Percentiles rank a stretch among this genome's conserved stretches.
These are phyloP conservation scores for Parasteatoda tepidariorum DNA, from an alignment of 1,140 invertebrate genomes.

Conservation along the genomic window DNA sequence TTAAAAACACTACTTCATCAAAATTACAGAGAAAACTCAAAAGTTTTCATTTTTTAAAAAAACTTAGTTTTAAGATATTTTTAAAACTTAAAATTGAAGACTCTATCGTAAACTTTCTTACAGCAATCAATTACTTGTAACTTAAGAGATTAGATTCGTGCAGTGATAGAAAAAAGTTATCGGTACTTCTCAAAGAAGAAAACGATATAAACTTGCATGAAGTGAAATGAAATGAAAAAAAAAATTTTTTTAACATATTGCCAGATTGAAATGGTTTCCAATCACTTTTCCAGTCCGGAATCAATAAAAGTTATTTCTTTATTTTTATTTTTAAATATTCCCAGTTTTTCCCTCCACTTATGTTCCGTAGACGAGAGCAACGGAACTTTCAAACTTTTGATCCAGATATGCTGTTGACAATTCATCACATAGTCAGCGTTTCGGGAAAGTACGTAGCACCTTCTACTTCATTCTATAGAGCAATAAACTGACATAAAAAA, in stretches of 20 bases:
- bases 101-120: not conserved
- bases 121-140: not conserved
- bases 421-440: conserved; percentile 46
- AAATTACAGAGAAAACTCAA: not conserved
- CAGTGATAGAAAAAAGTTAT: not conserved
- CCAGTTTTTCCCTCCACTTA: not conserved
- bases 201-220: not conserved
- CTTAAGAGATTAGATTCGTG: not conserved
- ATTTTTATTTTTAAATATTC: not conserved
- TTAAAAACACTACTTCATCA: not conserved
- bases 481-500: conserved; percentile 35
- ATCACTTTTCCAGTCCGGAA: conserved; percentile 31
- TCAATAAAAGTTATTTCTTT: conserved; percentile 32
- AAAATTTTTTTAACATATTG: not conserved
- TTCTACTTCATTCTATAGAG: conserved; percentile 13
- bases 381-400: conserved; percentile 28
- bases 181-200: not conserved
- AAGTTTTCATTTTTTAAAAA: not conserved
- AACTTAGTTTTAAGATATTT: not conserved
- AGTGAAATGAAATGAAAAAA: too few relatives aligned
- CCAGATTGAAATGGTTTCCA: conserved; percentile 3
- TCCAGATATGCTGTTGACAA: conserved; percentile 25
- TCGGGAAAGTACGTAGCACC: conserved; percentile 24
- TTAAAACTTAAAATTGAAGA: not conserved
- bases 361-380: conserved; percentile 1